Percentiles rank a stretch among this genome's conserved stretches.
These are phyloP conservation scores for Siniperca chuatsi DNA, from an alignment of 2,113 vertebrate genomes.

Conservation along the genomic window DNA sequence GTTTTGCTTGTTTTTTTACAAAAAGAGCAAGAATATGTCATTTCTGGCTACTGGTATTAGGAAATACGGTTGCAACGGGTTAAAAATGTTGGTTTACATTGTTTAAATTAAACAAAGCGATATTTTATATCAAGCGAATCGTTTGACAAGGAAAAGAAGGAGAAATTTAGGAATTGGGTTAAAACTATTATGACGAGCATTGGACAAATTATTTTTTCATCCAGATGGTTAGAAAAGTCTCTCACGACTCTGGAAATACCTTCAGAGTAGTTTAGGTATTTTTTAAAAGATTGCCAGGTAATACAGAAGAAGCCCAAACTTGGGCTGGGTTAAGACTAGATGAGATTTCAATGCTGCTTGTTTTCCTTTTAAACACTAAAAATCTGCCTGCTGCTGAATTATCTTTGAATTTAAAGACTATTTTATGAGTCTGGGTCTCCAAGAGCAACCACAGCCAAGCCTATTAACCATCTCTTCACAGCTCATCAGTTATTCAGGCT, in stretches of 20 bases:
- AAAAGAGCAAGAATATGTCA: background rate
- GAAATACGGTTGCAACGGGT: background rate
- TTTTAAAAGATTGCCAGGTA: background rate
- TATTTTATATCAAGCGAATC: background rate
- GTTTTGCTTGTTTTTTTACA: background rate
- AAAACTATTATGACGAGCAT: background rate
- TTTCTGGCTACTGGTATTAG: background rate
- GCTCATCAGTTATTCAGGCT: background rate
- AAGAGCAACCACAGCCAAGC: background rate
- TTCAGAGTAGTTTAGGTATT: too few relatives aligned
- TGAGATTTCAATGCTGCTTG: background rate
- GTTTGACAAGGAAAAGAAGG: background rate
- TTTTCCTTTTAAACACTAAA: background rate
- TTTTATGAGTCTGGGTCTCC: background rate
- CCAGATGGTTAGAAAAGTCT: background rate
- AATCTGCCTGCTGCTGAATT: background rate
- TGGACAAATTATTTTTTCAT: background rate
- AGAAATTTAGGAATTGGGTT: background rate
- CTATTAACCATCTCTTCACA: constrained; percentile 13
- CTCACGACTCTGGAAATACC: background rate
- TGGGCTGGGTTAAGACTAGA: background rate
- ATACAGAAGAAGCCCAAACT: background rate
- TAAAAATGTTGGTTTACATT: background rate
- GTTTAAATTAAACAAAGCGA: background rate
- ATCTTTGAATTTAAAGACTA: background rate